Evolutionary conservation across 2,113 vertebrate genomes (phyloP), one percentile per base, ranked within the genome.

Genomic region (Elanus axillaris): DNA sequence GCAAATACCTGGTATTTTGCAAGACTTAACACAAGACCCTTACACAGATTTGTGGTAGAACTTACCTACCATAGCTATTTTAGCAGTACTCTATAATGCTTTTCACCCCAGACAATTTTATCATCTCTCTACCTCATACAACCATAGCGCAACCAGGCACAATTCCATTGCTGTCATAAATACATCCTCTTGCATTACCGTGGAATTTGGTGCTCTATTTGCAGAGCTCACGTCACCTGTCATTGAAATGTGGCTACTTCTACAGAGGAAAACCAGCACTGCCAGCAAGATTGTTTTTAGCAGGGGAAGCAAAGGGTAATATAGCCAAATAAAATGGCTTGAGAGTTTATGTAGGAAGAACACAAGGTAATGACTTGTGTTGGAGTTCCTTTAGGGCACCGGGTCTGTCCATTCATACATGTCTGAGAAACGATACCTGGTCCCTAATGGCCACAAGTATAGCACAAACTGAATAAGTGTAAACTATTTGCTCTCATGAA

Each of bases 231-330:
- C 13, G 5, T 94, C 93, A 89, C 90, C 56, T 4, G 2, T 81
- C 83, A 40, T 2, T 78, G 86, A 95, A 91, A 92, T 78, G 86
- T 84, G 68, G 68, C 60, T 67, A 26, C 47, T 83, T 93, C 67
- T 68, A 27, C 50, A 80, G 67, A 92, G 79, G 72, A 88, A 93
- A 94, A 92, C 68, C 88, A 95, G 64, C 79, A 36, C 50, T 96
- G 91, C 83, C 90, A 93, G 84, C 31, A 60, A 56, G 80, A 60
- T 50, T 95, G 77, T n/a, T 95, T 76, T 45, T 69, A 94, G 66
- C 74, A 53, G 56, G 74, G 88, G 45, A 76, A 93, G 75, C 16
- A 10, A 58, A 86, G 55, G 42, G 59, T 76, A 73, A 74, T 67
- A 55, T 7, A 73, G 78, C 82, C 59, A 81, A 19, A 16, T 73